Evolutionary conservation across 1,140 invertebrate species (phyloP).

Genomic region (Drosophila orosa): DNA sequence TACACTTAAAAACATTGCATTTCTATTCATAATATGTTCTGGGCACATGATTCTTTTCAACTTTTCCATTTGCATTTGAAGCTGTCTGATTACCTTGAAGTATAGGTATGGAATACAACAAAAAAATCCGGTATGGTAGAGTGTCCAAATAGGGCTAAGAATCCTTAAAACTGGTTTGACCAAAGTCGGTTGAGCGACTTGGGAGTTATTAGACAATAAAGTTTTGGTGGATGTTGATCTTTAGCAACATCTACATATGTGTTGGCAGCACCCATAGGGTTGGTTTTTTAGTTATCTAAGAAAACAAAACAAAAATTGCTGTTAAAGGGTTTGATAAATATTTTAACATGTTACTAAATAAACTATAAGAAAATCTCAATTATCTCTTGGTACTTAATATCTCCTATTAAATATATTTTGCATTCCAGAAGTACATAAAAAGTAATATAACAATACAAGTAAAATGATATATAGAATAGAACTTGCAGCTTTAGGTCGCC

Average conservation of each 20-base stretch:
- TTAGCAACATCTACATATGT: background rate
- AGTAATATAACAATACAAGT: background rate
- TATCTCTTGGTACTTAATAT: no score
- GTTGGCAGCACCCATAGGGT: no score
- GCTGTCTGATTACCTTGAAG: background rate
- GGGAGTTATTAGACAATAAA: background rate
- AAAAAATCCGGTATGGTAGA: background rate
- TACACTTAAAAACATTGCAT: slow-evolving; percentile 17
- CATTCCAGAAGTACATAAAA: background rate
- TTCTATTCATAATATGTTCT: background rate
- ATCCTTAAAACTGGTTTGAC: background rate
- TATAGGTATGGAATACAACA: background rate
- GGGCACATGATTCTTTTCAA: background rate
- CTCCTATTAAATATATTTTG: background rate
- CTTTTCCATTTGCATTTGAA: background rate
- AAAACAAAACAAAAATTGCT: no score
- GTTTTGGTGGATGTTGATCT: background rate
- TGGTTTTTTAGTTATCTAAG: no score
- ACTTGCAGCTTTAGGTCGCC: background rate
- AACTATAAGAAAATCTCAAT: no score
- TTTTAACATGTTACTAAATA: no score
- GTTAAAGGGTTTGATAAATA: no score
- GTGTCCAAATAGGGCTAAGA: background rate
- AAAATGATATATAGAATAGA: background rate
- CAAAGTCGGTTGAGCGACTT: background rate